Evolutionary conservation across 2,888 invertebrate genomes (phyloP).

Genomic region (Drosophila longiperda): DNA sequence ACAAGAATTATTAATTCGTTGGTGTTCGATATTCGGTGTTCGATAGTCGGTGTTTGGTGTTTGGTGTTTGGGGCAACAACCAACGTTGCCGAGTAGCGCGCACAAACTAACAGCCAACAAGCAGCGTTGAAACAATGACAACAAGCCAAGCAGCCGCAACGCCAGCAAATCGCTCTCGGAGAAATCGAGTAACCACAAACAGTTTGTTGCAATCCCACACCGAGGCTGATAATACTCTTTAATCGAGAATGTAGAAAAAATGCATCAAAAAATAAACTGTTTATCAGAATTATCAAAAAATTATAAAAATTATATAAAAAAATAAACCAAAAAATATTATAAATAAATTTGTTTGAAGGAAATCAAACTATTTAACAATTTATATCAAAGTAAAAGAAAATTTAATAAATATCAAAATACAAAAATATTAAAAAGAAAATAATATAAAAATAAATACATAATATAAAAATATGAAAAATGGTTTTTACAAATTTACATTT

Average conservation of each 20-base stretch:
- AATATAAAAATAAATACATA: neutral
- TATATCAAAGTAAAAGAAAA: neutral
- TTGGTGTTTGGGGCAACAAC: slow-evolving; percentile 53
- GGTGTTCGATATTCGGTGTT: neutral
- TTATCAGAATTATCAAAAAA: neutral
- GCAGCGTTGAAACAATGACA: slow-evolving; percentile 55
- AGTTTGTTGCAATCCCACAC: neutral
- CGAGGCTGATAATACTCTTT: slow-evolving; percentile 5
- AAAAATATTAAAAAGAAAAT: neutral
- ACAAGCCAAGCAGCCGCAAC: slow-evolving; percentile 36
- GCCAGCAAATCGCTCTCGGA: slow-evolving; percentile 36
- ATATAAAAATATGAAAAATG: neutral
- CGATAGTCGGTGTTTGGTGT: slow-evolving; percentile 2
- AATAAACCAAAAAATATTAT: neutral
- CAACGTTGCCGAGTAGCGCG: slow-evolving; percentile 69
- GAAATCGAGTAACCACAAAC: slow-evolving; percentile 31
- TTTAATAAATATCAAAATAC: neutral
- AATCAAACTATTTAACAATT: neutral
- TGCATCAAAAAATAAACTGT: too few relatives aligned
- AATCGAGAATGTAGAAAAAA: too few relatives aligned
- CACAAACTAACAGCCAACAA: slow-evolving; percentile 57
- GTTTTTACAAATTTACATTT: too few relatives aligned
- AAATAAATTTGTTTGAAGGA: neutral
- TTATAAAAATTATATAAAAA: neutral
- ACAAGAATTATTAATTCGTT: slow-evolving; percentile 17